Conservation (phyloP, 2,113 vertebrate species). For the Ictalurus furcatus region DNA sequence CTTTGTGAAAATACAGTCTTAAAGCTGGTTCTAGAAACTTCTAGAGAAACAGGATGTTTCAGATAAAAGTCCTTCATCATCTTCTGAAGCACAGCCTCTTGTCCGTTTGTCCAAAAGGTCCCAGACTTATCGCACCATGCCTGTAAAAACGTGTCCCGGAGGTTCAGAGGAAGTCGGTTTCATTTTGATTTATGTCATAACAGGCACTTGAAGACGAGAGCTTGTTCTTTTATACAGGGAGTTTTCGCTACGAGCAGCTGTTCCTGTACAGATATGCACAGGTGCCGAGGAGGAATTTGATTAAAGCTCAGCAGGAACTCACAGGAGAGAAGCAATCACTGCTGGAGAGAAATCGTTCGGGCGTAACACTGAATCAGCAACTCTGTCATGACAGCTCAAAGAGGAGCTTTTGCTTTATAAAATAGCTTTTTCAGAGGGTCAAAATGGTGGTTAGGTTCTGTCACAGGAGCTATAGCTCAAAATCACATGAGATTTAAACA, state of each 20-base stretch:
- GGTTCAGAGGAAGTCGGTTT: background rate
- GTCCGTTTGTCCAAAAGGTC: background rate
- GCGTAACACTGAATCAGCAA: conserved; percentile 13
- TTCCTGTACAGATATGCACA: conserved; percentile 24
- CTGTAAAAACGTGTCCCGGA: background rate
- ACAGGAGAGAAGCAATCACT: conserved; percentile 24
- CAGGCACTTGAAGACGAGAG: conserved; percentile 53
- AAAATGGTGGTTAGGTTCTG: background rate
- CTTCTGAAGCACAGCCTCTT: background rate
- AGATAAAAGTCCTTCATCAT: background rate
- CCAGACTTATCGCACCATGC: background rate
- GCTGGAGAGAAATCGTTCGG: conserved; percentile 15
- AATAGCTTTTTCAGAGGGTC: background rate
- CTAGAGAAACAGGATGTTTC: background rate
- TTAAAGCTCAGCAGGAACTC: conserved; percentile 17
- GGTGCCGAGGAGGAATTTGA: conserved; percentile 11
- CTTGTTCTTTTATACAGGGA: conserved; percentile 48
- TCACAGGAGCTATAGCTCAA: background rate
- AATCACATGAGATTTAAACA: background rate
- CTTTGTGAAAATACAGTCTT: too few species aligned
- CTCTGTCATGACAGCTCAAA: background rate
- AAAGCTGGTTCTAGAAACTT: too few species aligned
- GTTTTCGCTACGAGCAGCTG: conserved; percentile 62
- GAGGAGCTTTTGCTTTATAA: background rate
- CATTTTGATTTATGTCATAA: conserved; percentile 30